Conservation (phyloP, 2,113 vertebrate species). For the Xerus inauris region DNA sequence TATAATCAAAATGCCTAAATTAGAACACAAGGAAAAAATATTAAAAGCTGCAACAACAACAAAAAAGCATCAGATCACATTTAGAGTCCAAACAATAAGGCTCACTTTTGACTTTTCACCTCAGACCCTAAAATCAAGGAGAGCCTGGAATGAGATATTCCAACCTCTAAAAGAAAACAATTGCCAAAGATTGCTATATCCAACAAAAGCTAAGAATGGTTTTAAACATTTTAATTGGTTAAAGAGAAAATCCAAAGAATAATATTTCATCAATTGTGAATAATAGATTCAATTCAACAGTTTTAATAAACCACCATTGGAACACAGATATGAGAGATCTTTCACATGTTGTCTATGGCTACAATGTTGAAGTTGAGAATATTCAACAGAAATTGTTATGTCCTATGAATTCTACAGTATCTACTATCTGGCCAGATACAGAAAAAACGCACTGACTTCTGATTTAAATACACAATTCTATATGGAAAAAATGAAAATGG, state of each 20-base stretch:
- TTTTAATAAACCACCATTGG: background rate
- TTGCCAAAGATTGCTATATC: too few relatives aligned
- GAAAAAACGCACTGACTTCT: background rate
- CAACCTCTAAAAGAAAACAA: too few relatives aligned
- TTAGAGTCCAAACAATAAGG: too few relatives aligned
- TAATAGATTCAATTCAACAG: background rate
- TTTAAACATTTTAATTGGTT: background rate
- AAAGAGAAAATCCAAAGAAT: background rate
- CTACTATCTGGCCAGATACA: background rate
- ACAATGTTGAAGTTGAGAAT: background rate
- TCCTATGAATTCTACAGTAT: background rate
- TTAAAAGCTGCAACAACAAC: too few relatives aligned
- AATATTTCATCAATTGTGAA: background rate
- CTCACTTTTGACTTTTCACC: too few relatives aligned
- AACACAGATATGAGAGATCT: background rate
- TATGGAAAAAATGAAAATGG: constrained; percentile 6
- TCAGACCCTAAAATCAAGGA: too few relatives aligned
- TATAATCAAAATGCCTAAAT: too few relatives aligned
- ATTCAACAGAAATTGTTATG: background rate
- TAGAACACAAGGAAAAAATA: too few relatives aligned
- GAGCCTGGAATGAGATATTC: too few relatives aligned
- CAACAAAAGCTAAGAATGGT: background rate
- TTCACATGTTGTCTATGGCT: background rate
- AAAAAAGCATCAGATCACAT: too few relatives aligned
- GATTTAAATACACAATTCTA: background rate